Evolutionary conservation across 2,113 vertebrate genomes (phyloP).

Genomic region (Cyanoderma ruficeps): DNA sequence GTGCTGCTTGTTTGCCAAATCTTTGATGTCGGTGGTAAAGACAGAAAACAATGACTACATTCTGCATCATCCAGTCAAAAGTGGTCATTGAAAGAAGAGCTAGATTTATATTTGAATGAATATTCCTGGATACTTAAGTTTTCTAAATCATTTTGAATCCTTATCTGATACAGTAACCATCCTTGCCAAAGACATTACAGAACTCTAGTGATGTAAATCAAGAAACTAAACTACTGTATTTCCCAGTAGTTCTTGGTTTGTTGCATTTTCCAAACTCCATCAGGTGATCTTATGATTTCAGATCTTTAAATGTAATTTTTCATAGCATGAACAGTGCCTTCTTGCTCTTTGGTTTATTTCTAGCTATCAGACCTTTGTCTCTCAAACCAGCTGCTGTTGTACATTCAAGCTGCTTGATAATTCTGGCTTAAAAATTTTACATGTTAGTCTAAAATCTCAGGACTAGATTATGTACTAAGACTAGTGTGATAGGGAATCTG

Average conservation of each 20-base stretch:
- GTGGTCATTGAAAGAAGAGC: background rate
- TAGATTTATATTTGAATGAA: background rate
- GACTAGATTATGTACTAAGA: background rate
- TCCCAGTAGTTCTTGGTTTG: background rate
- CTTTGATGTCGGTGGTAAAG: background rate
- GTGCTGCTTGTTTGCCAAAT: background rate
- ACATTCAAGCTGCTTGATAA: background rate
- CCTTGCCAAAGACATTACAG: background rate
- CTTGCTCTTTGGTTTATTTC: background rate
- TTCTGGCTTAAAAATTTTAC: background rate
- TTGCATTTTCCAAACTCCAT: background rate
- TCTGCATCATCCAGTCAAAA: background rate
- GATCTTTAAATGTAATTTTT: background rate
- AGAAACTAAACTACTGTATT: background rate
- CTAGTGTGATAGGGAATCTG: background rate
- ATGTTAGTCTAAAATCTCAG: background rate
- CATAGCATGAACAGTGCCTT: background rate
- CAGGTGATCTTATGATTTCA: background rate
- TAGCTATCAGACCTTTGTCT: background rate
- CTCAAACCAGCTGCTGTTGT: background rate
- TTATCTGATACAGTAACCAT: fast-evolving
- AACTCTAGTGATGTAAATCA: background rate
- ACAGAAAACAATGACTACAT: background rate
- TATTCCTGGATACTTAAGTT: background rate
- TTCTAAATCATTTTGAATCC: background rate